These are phyloP conservation scores for Aphodius granarius DNA, from an alignment of 2,888 invertebrate genomes.

Conservation along the genomic window DNA sequence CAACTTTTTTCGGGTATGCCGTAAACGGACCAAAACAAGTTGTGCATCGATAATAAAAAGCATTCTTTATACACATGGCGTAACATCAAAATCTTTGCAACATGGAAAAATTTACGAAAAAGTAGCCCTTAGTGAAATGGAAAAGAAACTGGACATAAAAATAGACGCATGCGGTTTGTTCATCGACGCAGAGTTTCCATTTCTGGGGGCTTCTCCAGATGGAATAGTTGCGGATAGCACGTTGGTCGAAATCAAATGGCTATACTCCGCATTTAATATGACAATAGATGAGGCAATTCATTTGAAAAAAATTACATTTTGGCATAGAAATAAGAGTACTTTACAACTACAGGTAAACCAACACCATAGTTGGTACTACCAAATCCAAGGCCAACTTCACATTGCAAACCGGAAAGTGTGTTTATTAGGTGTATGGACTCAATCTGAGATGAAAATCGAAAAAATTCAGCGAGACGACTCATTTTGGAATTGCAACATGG, in stretches of 20 bases:
- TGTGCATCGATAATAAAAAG: not conserved
- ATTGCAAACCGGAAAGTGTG: not conserved
- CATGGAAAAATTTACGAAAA: not conserved
- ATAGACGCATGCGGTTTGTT: not conserved
- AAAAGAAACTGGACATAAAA: not conserved
- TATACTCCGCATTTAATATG: not conserved
- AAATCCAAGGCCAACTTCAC: conserved; percentile 9
- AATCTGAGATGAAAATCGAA: not conserved
- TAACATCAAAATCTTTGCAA: not conserved
- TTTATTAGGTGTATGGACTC: not conserved
- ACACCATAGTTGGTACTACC: conserved; percentile 4
- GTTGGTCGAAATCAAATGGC: conserved; percentile 1
- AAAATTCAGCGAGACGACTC: not conserved
- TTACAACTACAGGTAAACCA: not conserved
- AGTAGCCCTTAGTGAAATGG: not conserved
- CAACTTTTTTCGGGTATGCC: not conserved
- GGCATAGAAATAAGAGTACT: not conserved
- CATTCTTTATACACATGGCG: not conserved
- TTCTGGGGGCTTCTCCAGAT: conserved; percentile 3
- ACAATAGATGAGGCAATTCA: not conserved
- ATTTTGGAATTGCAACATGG: conserved; percentile 3
- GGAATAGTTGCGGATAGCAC: not conserved
- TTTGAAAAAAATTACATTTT: not conserved
- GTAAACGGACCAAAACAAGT: not conserved
- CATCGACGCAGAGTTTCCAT: not conserved